Evolutionary conservation across 2,888 invertebrate genomes (phyloP), one percentile per base, ranked within the genome.

Genomic region (Periphyllus acericola): DNA sequence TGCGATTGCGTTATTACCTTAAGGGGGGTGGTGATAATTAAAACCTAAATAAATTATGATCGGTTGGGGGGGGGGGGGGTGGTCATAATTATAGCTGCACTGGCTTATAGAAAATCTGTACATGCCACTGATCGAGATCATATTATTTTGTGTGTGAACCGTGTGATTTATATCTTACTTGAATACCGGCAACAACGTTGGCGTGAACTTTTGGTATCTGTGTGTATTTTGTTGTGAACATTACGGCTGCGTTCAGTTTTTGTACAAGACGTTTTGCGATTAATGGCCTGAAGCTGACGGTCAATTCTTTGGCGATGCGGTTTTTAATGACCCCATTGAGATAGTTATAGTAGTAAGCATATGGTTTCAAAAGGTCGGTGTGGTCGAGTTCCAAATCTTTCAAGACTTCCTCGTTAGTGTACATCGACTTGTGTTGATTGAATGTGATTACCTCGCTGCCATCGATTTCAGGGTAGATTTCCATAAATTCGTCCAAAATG

Each of bases 211-310:
- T 75, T 11, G 83, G 83, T 19, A 80, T 29, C 11, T 40, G 19
- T 29, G 5, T 19, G 14, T n/a, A 0, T 3, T 40, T 21, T 0
- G 29, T 40, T 3, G 55, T 40, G 29, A 83, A 83, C 25, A 83
- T 40, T 14, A 75, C 40, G 40, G 75, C n/a, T 29, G 74, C 0
- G 19, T 17, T 36, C 9, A 83, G 3, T 6, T 14, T 11, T 29
- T 83, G 75, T 17, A 29, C 40, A 29, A 83, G 36, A 40, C 75
- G 74, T 75, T 60, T 75, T 14, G 83, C 74, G 40, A 83, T 75
- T 14, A 75, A 8, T 3, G 83, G 83, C 32, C 6, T 14, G 25
- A 83, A 83, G 29, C 55, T 75, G 75, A 29, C 29, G 29, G 60
- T 6, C 74, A 83, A 21, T 60, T 83, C 83, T 19, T 83, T 40